Conservation (phyloP, 2,888 invertebrate species). For the Mythimna pallens region DNA sequence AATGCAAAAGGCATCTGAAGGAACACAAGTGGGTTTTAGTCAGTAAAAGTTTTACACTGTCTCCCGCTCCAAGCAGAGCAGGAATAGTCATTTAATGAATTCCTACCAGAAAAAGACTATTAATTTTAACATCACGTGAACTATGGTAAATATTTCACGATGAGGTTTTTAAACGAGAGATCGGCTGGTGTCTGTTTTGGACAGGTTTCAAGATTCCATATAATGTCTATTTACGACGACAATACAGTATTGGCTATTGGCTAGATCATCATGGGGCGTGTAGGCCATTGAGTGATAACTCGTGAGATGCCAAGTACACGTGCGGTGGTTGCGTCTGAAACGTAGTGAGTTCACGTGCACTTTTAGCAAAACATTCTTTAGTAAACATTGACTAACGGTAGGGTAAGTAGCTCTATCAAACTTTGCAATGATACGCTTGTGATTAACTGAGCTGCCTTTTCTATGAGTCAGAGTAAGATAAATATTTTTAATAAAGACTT, state of each 20-base stretch:
- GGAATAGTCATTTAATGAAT: not conserved
- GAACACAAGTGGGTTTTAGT: not conserved
- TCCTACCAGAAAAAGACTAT: too few relatives aligned
- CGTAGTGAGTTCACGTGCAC: constrained; percentile 32
- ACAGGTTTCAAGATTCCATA: constrained; percentile 68
- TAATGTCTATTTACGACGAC: constrained; percentile 50
- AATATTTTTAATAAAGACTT: not conserved
- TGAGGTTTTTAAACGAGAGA: not conserved
- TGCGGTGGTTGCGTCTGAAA: constrained; percentile 18
- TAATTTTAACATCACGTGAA: too few relatives aligned
- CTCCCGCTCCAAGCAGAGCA: not conserved
- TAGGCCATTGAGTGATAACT: constrained; percentile 40
- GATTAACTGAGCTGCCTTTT: constrained; percentile 19
- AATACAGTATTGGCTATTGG: constrained; percentile 40
- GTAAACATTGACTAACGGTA: constrained; percentile 42
- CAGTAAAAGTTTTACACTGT: not conserved
- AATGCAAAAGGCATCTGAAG: not conserved
- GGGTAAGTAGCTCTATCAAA: constrained; percentile 3
- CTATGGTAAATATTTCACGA: not conserved
- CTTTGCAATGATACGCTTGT: constrained; percentile 4
- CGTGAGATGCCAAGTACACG: constrained; percentile 54
- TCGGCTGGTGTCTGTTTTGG: constrained; percentile 52
- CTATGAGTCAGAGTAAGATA: constrained; percentile 22
- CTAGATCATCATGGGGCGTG: constrained; percentile 33
- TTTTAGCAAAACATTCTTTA: constrained; percentile 22